These are phyloP conservation scores for Cladorhizidae sp. DNA, from an alignment of 37 sponge, comb jelly and placozoan species.

Conservation along the genomic window DNA sequence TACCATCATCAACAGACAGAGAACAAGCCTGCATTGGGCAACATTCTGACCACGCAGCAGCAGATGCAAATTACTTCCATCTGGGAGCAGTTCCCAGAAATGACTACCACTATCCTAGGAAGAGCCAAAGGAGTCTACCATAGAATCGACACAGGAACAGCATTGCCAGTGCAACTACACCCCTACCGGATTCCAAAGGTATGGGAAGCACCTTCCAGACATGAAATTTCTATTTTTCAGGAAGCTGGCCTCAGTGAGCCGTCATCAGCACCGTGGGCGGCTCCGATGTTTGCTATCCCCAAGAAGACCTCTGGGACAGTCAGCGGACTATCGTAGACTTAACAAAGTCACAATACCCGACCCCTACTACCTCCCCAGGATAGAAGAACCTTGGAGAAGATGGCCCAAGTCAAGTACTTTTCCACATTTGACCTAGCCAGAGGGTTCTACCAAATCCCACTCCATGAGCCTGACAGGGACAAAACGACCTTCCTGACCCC, in stretches of 20 bases:
- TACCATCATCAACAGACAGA: too few species aligned
- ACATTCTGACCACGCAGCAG: too few species aligned
- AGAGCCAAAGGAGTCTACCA: too few species aligned
- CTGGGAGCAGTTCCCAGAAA: too few species aligned
- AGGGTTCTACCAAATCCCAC: conserved; percentile 8
- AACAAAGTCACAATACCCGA: conserved; percentile 8
- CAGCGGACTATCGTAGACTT: neutral
- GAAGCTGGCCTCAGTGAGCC: conserved; percentile 9
- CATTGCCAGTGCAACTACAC: too few species aligned
- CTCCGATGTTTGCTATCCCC: conserved; percentile 1
- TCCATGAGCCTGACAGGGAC: neutral
- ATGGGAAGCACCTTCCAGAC: neutral
- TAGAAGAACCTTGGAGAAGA: neutral
- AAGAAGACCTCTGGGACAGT: neutral
- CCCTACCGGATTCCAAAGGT: too few species aligned
- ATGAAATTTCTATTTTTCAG: neutral
- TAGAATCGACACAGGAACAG: too few species aligned
- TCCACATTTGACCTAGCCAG: conserved; percentile 1
- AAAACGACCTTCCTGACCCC: conserved; percentile 51
- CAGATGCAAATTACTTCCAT: too few species aligned
- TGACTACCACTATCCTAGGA: too few species aligned
- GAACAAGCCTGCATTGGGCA: too few species aligned
- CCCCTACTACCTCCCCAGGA: conserved; percentile 6
- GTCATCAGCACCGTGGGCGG: neutral
- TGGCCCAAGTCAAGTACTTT: neutral